These are phyloP conservation scores for Tiphia femorata DNA, from an alignment of 2,888 invertebrate species.

Conservation along the genomic window DNA sequence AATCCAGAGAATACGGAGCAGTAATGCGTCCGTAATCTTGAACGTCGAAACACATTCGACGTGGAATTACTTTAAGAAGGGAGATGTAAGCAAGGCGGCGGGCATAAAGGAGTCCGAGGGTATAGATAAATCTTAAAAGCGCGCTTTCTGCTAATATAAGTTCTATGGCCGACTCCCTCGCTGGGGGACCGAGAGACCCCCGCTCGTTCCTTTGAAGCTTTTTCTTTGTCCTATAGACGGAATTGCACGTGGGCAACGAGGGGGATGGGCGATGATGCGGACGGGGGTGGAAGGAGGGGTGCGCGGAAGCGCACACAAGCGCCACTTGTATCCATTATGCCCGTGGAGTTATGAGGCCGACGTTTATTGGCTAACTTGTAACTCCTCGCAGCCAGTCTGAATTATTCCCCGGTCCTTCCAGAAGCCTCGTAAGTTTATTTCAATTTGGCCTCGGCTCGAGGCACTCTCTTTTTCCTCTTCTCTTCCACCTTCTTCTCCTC, in stretches of 20 bases:
- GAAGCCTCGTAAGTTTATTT: conserved; percentile 54
- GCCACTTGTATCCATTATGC: conserved; percentile 53
- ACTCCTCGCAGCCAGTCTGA: conserved; percentile 47
- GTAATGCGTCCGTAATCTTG: no score
- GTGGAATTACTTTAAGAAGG: no score
- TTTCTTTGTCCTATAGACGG: no score
- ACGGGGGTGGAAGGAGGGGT: background rate
- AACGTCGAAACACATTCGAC: no score
- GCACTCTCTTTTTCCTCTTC: conserved; percentile 8
- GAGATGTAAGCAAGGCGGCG: no score
- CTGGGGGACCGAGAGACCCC: no score
- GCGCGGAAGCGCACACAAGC: conserved; percentile 22
- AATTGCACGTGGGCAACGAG: background rate
- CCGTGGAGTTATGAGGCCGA: conserved; percentile 54
- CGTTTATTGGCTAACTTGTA: conserved; percentile 59
- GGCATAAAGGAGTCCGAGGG: no score
- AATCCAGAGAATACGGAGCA: no score
- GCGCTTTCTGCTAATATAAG: no score
- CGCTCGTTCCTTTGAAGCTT: no score
- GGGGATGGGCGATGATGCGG: conserved; percentile 1
- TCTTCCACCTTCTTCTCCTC: conserved; percentile 12
- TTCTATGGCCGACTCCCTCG: no score
- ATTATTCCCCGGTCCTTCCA: conserved; percentile 51
- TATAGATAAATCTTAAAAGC: no score
- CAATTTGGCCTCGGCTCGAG: conserved; percentile 47